These are phyloP conservation scores for Peribatodes rhomboidaria DNA, from an alignment of 2,888 invertebrate genomes.

Conservation along the genomic window DNA sequence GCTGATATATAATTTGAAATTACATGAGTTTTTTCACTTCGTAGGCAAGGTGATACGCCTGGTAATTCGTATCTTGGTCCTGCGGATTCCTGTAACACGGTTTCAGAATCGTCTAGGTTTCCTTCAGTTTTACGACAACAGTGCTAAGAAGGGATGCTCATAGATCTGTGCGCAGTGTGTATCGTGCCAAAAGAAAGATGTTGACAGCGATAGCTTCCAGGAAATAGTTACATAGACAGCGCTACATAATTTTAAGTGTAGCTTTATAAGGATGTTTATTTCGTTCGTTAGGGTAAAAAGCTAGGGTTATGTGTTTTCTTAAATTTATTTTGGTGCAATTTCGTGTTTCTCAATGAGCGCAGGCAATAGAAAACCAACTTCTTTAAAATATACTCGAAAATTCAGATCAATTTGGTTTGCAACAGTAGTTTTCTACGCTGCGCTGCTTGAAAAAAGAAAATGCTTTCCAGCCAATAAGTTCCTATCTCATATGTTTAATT, in stretches of 20 bases:
- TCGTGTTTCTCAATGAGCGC: conserved; percentile 7
- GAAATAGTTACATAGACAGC: conserved; percentile 49
- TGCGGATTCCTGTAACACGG: conserved; percentile 94
- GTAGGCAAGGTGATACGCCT: conserved; percentile 99
- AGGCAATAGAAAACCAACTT: not conserved
- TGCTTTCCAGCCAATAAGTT: conserved; percentile 25
- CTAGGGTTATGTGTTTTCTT: conserved; percentile 3
- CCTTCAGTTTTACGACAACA: conserved; percentile 40
- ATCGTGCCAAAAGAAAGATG: conserved; percentile 54
- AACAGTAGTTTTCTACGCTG: not conserved
- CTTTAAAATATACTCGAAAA: not conserved
- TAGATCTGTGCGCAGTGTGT: conserved; percentile 55
- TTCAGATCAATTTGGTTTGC: not conserved
- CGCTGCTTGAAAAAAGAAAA: conserved; percentile 27
- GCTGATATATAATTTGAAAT: conserved; percentile 85
- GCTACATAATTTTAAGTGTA: conserved; percentile 51
- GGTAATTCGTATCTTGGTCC: conserved; percentile 97
- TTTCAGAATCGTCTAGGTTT: conserved; percentile 81
- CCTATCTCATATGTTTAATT: conserved; percentile 1
- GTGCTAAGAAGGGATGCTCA: conserved; percentile 38
- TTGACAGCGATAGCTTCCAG: conserved; percentile 43
- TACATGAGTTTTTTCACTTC: conserved; percentile 99
- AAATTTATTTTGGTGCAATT: conserved; percentile 22
- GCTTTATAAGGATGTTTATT: conserved; percentile 36
- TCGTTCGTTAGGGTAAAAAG: conserved; percentile 16